Evolutionary conservation across 2,797 vertebrate genomes (phyloP), one percentile per base, ranked within the genome.

Genomic region (Platalea minor): DNA sequence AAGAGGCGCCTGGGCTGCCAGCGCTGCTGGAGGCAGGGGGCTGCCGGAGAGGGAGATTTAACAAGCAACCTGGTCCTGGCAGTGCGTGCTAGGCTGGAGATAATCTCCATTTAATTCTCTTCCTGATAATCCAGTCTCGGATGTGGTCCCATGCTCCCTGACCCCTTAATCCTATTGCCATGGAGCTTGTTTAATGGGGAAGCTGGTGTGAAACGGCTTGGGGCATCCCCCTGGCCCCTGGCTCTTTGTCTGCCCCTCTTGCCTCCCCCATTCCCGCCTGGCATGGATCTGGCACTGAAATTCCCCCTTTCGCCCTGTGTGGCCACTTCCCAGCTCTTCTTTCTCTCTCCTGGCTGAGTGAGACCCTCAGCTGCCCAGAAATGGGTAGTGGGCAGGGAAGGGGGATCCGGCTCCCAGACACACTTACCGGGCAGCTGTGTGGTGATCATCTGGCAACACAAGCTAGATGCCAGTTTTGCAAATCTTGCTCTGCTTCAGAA

Each of bases 61-160:
- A 96, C 89, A 89, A 91, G 76, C 0, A 0, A 77, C 77, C 85
- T 72, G 69, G 74, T 50, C 53, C 69, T 68, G 63, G 59, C 64
- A 67, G 65, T 48, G 72, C 0, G 0, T 91, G 87, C 84, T 86
- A 70, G 89, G 70, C 76, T 94, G 60, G 72, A 96, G 91, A 95
- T 96, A 97, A 97, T 96, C 91, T 92, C 91, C 69, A 67, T 93
- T 97, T 96, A 97, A 97, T 96, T 97, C 86, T 93, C 82, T 91
- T 95, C 77, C 77, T 65, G 80, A 92, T 95, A 97, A 97, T 97
- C 94, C 85, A 64, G 89, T 93, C 90, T 93, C 12, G 2, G 69
- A 88, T 93, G 75, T 78, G 72, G 83, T 85, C 89, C 61, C 70
- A 24, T 95, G 91, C 88, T 96, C 80, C 56, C 80, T 91, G 95